A percentile compares a stretch with the other conserved stretches of the same genome.
phyloP scores from a whole-genome alignment of 2,888 invertebrate genomes.

The Pyrrhosoma nymphula region DNA sequence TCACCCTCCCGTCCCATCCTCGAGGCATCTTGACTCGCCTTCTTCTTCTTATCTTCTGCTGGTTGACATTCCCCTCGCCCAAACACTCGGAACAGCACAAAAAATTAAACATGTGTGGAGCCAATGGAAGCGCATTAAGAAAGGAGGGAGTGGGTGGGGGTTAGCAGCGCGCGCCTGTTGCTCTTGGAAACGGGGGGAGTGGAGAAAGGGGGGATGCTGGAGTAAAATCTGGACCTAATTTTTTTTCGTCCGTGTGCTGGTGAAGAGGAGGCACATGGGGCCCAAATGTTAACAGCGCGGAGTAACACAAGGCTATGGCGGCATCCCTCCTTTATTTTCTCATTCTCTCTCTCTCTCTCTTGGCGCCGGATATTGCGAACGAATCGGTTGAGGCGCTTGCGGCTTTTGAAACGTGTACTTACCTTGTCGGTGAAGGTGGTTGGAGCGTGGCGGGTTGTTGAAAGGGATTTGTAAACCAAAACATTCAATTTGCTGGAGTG shows the following conservation, averaged over 20 bases:
- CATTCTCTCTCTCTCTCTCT: not conserved
- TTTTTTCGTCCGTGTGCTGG: slow-evolving; percentile 25
- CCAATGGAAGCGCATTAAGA: not conserved
- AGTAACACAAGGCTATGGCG: not conserved
- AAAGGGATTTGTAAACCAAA: not conserved
- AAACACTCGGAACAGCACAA: slow-evolving; percentile 26
- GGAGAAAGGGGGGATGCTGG: not conserved
- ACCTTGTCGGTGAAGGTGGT: not conserved
- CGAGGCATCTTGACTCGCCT: not conserved
- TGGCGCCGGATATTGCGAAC: not conserved
- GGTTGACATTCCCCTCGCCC: slow-evolving; percentile 53
- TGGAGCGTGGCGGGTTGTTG: not conserved
- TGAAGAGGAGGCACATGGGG: slow-evolving; percentile 11
- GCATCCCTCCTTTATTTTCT: not conserved
- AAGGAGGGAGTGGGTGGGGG: not conserved
- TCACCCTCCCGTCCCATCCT: not conserved
- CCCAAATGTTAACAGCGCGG: slow-evolving; percentile 48
- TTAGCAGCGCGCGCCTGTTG: slow-evolving; percentile 37
- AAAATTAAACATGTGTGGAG: slow-evolving; percentile 28
- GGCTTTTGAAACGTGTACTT: not conserved
- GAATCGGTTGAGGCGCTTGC: not conserved
- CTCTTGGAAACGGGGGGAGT: not conserved
- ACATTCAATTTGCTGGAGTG: too few species aligned
- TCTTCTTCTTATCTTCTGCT: slow-evolving; percentile 44
- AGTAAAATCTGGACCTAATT: slow-evolving; percentile 7